Evolutionary conservation across 2,113 vertebrate genomes (phyloP), one percentile per base, ranked within the genome.

Genomic region (Leptobrachium leishanense): DNA sequence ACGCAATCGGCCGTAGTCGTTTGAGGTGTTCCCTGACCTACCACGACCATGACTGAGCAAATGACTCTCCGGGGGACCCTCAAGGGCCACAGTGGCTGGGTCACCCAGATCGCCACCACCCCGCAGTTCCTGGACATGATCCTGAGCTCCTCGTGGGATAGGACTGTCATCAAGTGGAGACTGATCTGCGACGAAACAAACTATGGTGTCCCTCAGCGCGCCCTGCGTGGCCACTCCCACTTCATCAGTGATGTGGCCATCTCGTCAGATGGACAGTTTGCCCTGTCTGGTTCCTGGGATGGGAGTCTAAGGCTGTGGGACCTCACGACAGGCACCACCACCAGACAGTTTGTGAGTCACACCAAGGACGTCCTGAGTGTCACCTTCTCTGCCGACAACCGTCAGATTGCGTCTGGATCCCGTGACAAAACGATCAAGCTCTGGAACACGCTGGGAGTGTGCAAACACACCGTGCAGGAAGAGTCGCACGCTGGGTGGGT

Each of bases 401-500:
- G 97, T 0, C 97, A 99, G 86, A 99, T 99, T 44, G 97, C 98
- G 12, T 99, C 97, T 2, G 97, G 95, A 15, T 98, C 97, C 71
- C 85, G 97, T 64, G 97, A 99, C 83, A 99, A 96, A 77, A 98
- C 96, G 89, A 97, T 99, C 89, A 99, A 99, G 77, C 89, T 99
- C 44, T 99, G 97, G 97, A 99, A 99, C 87, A 98, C 97, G 0
- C 84, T 99, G 81, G 97, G 97, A 1, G 96, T 98, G 55, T 98
- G 96, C 93, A 99, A 99, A 77, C 98, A 99, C 88, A 99, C 97
- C 0, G 98, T 98, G 84, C 97, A 99, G 95, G 97, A 99, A 43
- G 97, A 98, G 87, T 94, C 95, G 79, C 97, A 98, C 81, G 91
- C 92, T 0, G 97, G 98, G 79, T 98, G 97, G 97, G 95, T 93